A percentile compares a stretch with the other conserved stretches of the same genome.
Conservation (phyloP, 1,140 invertebrate genomes). For the Onthophagus taurus region DNA sequence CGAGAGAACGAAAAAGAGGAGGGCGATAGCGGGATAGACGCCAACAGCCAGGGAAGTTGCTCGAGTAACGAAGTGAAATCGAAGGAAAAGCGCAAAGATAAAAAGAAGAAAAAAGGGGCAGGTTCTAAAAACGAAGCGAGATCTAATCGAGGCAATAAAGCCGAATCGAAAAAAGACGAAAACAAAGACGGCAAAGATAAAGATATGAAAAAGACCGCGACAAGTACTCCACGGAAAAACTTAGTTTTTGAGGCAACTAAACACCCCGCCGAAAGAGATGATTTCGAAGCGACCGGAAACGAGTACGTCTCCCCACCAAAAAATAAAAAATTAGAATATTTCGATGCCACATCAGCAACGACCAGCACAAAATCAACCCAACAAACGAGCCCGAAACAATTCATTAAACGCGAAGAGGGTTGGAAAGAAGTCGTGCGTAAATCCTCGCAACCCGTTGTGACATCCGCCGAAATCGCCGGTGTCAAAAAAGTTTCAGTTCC, state of each 20-base stretch:
- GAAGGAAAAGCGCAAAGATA: slow-evolving; percentile 58
- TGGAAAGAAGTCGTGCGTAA: slow-evolving; percentile 96
- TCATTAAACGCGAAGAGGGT: slow-evolving; percentile 74
- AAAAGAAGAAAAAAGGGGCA: slow-evolving; percentile 64
- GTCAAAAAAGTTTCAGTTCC: slow-evolving; percentile 87
- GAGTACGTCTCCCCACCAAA: slow-evolving; percentile 46
- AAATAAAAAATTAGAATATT: slow-evolving; percentile 39
- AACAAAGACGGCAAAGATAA: slow-evolving; percentile 15
- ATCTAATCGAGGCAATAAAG: slow-evolving; percentile 6
- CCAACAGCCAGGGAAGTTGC: slow-evolving; percentile 75
- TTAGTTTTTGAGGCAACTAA: slow-evolving; percentile 49
- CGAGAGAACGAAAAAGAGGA: slow-evolving; percentile 53
- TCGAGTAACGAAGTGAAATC: slow-evolving; percentile 65
- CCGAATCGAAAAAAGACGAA: slow-evolving; percentile 12
- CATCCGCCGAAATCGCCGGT: slow-evolving; percentile 42
- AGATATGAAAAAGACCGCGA: slow-evolving; percentile 11
- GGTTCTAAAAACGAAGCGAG: slow-evolving; percentile 9
- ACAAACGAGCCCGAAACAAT: slow-evolving; percentile 59
- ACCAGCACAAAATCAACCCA: slow-evolving; percentile 15
- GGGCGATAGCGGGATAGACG: slow-evolving; percentile 78
- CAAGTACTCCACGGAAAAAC: slow-evolving; percentile 39
- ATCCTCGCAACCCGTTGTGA: slow-evolving; percentile 46
- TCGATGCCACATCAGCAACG: slow-evolving; percentile 3
- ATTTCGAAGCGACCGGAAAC: slow-evolving; percentile 58
- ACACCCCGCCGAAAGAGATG: slow-evolving; percentile 55